Evolutionary conservation across 2,797 vertebrate species (phyloP), one percentile per base, ranked within the genome.

Genomic region (Rhynchotus rufescens): DNA sequence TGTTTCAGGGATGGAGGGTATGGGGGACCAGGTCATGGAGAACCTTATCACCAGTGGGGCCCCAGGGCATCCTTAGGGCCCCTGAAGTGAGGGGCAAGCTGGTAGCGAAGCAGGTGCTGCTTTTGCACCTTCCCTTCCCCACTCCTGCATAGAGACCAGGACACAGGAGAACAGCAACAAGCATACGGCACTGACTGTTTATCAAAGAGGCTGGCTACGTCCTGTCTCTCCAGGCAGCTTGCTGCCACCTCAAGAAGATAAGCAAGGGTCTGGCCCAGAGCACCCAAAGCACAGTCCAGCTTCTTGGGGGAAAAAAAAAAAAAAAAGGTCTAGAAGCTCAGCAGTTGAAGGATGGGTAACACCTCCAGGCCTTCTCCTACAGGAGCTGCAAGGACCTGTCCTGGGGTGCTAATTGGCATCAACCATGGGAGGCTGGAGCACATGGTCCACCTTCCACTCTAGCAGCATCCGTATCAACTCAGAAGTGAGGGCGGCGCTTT

Each of bases 401-500:
- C 56, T 34, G 75, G 54, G 28, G 3, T 71, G 49, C 34, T 36
- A 77, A 61, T 10, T n/a, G 30, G 30, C 84, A 79, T 71, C 85
- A 66, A 66, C 82, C 92, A 76, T 4, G 3, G 72, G 80, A 86
- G 67, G 85, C 86, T 86, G 61, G 54, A 38, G 86, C 62, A 78
- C 64, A 20, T 19, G 3, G 20, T 10, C n/a, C 61, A 6, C 60
- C 76, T 38, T 59, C 40, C n/a, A 9, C 0, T 3, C 22, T 84
- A 83, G 75, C 88, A 68, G 32, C 1, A 9, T 82, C 92, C 88
- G 61, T 40, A 86, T 89, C 90, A 25, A 52, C 66, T 98, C 97
- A 99, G 97, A 99, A 99, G 88, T 82, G 98, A 89, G 99, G 98
- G 94, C 96, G 98, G 79, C 99, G 98, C 88, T 99, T 98, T 28